Evolutionary conservation across 2,113 vertebrate species (phyloP).

Genomic region (Rhagologus leucostigma): DNA sequence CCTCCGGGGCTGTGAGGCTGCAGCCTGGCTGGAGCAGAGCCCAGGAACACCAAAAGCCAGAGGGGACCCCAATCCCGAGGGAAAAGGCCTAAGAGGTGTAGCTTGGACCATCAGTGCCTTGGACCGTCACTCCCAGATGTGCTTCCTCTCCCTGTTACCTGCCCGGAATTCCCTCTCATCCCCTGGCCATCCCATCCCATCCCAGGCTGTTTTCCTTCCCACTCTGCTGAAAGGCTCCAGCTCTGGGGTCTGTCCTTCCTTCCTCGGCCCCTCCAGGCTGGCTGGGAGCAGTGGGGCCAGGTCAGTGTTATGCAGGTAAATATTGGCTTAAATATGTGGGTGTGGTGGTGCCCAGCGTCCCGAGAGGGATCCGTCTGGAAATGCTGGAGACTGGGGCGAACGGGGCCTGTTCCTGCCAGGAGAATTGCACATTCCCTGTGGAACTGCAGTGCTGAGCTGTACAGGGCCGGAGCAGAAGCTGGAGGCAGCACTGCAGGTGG

Average conservation of each 20-base stretch:
- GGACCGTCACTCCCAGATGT: too few relatives aligned
- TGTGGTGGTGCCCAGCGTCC: background rate
- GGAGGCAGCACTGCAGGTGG: background rate
- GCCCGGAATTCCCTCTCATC: background rate
- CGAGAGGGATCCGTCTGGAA: background rate
- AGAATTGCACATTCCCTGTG: background rate
- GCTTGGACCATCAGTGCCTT: background rate
- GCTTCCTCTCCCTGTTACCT: background rate
- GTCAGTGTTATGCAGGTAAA: too few relatives aligned
- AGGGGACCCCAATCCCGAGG: background rate
- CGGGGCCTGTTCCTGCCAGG: background rate
- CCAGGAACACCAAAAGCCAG: background rate
- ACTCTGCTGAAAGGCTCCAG: background rate
- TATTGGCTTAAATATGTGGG: rapidly evolving
- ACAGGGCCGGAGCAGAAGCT: background rate
- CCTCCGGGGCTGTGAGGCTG: background rate
- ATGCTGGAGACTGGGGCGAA: background rate
- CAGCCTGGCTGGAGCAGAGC: background rate
- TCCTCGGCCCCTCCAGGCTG: background rate
- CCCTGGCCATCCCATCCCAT: too few relatives aligned
- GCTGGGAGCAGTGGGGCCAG: background rate
- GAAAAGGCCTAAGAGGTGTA: rapidly evolving
- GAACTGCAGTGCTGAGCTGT: background rate
- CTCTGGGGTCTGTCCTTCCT: too few relatives aligned
- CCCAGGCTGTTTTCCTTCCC: background rate